These are phyloP conservation scores for Drosophila pachea DNA, from an alignment of 1,140 invertebrate species.

Conservation along the genomic window DNA sequence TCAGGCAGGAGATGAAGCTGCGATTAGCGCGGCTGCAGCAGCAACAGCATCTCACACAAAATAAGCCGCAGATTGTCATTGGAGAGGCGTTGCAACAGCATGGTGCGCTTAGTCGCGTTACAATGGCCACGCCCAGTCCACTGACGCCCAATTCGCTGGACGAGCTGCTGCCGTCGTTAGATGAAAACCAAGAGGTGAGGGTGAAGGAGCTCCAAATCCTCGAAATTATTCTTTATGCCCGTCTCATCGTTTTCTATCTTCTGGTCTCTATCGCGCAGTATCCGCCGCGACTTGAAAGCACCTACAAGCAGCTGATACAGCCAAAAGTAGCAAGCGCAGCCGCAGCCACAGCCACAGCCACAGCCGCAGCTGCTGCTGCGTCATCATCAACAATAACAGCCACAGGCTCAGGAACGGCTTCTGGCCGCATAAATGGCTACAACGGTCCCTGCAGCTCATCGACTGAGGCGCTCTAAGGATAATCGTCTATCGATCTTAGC, in stretches of 20 bases:
- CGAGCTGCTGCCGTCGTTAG: slow-evolving; percentile 86
- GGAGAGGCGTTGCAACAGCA: slow-evolving; percentile 68
- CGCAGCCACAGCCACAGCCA: slow-evolving; percentile 17
- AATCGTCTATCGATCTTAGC: slow-evolving; percentile 18
- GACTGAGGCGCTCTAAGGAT: slow-evolving; percentile 72
- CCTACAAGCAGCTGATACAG: slow-evolving; percentile 61
- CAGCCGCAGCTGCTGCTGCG: slow-evolving; percentile 2
- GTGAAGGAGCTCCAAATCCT: too few species aligned
- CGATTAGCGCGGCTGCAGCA: slow-evolving; percentile 83
- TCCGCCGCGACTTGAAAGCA: slow-evolving; percentile 63
- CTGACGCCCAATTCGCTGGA: slow-evolving; percentile 88
- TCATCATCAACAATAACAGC: slow-evolving; percentile 13
- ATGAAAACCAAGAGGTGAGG: slow-evolving; percentile 85
- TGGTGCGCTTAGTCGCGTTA: slow-evolving; percentile 65
- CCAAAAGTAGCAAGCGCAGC: slow-evolving; percentile 31
- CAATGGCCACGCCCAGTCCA: slow-evolving; percentile 84
- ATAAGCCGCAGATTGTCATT: slow-evolving; percentile 77
- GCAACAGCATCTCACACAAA: slow-evolving; percentile 72
- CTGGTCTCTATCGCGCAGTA: slow-evolving; percentile 41
- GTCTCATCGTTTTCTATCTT: too few species aligned
- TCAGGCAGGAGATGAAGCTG: slow-evolving; percentile 85
- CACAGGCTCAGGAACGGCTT: slow-evolving; percentile 17
- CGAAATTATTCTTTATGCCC: too few species aligned
- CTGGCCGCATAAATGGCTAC: slow-evolving; percentile 53
- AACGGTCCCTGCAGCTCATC: slow-evolving; percentile 77